Conservation (phyloP, 92 coral and sea anemone species). For the Ricordea florida region DNA sequence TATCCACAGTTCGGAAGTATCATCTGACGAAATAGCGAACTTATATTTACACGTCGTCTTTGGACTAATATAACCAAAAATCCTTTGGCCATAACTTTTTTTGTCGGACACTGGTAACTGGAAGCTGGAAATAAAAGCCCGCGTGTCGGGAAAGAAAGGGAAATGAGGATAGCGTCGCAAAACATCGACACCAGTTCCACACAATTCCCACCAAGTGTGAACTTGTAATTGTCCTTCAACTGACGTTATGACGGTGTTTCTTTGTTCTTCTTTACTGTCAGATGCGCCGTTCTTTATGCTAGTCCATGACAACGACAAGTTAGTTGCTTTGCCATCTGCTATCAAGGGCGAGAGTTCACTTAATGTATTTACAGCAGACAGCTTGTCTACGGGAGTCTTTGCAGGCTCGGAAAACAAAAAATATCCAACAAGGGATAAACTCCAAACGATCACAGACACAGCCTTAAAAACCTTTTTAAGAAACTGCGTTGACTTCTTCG, state of each 20-base stretch:
- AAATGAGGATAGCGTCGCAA: conserved; percentile 3
- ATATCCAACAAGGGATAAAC: neutral
- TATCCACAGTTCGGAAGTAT: conserved; percentile 29
- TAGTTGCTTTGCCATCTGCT: neutral
- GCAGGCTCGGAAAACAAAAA: neutral
- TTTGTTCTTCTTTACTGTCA: too few species aligned
- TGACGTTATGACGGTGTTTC: neutral
- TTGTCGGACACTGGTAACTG: too few species aligned
- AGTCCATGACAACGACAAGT: neutral
- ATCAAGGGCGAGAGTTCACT: neutral
- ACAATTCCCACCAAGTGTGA: neutral
- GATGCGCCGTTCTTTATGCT: neutral
- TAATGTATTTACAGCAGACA: neutral
- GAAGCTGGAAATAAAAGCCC: neutral
- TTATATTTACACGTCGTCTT: neutral
- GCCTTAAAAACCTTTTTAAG: too few species aligned
- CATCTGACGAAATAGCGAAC: conserved; percentile 30
- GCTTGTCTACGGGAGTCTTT: neutral
- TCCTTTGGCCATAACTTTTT: neutral
- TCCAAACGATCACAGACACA: neutral
- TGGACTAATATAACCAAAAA: conserved; percentile 16
- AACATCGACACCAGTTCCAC: neutral
- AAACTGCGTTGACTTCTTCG: too few species aligned
- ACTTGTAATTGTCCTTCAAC: neutral
- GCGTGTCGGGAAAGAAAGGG: conserved; percentile 12